These are phyloP conservation scores for Lycodopsis pacificus DNA, from an alignment of 2,797 vertebrate species.

Conservation along the genomic window DNA sequence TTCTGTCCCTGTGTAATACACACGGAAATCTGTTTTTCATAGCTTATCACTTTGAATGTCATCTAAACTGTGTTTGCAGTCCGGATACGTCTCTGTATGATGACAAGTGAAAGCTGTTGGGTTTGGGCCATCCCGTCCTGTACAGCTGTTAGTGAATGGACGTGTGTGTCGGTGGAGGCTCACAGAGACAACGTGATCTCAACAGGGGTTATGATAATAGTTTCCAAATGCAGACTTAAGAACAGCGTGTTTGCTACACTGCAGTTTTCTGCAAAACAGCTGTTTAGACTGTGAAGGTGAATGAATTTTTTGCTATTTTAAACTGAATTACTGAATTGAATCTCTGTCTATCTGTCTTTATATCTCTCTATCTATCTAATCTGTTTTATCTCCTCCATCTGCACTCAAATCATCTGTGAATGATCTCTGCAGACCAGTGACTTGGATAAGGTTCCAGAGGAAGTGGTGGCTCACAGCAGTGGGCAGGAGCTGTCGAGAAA, in stretches of 20 bases:
- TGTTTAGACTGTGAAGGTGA: constrained; percentile 8
- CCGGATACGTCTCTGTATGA: constrained; percentile 36
- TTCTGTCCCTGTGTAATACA: constrained; percentile 23
- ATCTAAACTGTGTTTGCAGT: constrained; percentile 43
- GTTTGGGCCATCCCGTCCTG: constrained; percentile 46
- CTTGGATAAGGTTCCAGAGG: constrained; percentile 93
- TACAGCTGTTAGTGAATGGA: constrained; percentile 67
- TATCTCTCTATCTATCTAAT: not conserved
- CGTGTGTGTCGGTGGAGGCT: constrained; percentile 31
- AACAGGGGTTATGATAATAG: constrained; percentile 70
- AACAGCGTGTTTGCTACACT: constrained; percentile 46
- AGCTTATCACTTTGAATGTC: constrained; percentile 52
- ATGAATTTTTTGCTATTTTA: not conserved
- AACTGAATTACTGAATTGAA: not conserved
- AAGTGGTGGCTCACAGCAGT: constrained; percentile 85
- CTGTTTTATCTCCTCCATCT: constrained; percentile 4
- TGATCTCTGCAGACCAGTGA: constrained; percentile 87
- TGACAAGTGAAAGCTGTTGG: constrained; percentile 56
- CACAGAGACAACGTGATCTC: constrained; percentile 61
- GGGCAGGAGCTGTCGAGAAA: constrained; percentile 87
- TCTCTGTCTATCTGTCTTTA: not conserved
- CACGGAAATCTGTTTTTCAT: constrained; percentile 43
- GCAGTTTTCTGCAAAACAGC: constrained; percentile 14
- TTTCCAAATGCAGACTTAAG: constrained; percentile 67
- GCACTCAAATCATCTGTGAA: not conserved